phyloP scores from a whole-genome alignment of 2,888 invertebrate genomes.

The Villa cingulata region DNA sequence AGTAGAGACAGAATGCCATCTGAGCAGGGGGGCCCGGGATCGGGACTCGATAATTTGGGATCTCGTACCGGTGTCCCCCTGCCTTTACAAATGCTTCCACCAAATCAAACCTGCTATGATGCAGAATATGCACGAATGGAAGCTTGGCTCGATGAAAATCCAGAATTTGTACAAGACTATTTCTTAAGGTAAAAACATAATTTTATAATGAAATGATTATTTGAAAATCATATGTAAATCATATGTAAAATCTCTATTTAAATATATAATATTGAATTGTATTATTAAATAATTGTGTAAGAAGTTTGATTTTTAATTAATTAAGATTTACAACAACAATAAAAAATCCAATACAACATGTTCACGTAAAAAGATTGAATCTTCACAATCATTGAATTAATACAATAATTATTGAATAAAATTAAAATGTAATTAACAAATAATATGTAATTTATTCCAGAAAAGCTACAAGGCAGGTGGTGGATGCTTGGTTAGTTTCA shows the following conservation, averaged over 20 bases:
- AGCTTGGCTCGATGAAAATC: conserved; percentile 93
- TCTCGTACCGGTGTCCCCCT: conserved; percentile 38
- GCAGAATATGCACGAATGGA: conserved; percentile 82
- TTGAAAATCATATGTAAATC: no score
- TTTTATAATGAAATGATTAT: neutral
- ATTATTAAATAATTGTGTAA: no score
- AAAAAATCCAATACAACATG: no score
- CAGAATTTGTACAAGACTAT: conserved; percentile 89
- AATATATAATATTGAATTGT: neutral
- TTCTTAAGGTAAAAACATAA: conserved; percentile 65
- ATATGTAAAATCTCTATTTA: no score
- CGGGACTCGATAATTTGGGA: conserved; percentile 47
- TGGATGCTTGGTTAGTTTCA: conserved; percentile 84
- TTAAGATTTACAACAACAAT: no score
- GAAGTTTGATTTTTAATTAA: no score
- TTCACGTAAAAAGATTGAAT: no score
- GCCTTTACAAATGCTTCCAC: conserved; percentile 26
- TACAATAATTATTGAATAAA: no score
- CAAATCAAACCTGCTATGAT: conserved; percentile 48
- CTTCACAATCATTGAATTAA: no score
- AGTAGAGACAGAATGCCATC: conserved; percentile 43
- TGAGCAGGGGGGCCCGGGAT: conserved; percentile 48
- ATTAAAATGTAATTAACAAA: no score
- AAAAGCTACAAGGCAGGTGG: conserved; percentile 84
- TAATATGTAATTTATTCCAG: conserved; percentile 33